These are phyloP conservation scores for Sebastes diaconus DNA, from an alignment of 2,797 vertebrate species.

Conservation along the genomic window DNA sequence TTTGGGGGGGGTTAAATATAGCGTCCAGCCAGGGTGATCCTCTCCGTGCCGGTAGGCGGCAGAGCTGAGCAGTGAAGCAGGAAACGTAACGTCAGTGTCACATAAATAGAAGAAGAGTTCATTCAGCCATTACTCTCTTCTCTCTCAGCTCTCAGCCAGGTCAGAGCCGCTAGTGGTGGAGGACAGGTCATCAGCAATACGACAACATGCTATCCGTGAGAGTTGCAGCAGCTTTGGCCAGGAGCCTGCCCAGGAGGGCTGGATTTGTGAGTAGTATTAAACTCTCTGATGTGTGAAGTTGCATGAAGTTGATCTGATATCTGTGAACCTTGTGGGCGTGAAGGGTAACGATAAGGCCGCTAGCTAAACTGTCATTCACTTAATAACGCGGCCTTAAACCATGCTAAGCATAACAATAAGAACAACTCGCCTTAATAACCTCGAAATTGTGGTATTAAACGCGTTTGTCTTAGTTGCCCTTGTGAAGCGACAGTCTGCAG, in stretches of 20 bases:
- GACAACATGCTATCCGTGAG: slow-evolving; percentile 91
- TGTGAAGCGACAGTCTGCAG: slow-evolving; percentile 17
- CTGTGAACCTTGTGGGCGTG: slow-evolving; percentile 49
- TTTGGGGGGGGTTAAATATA: no score
- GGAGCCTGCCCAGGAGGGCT: slow-evolving; percentile 87
- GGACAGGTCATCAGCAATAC: slow-evolving; percentile 72
- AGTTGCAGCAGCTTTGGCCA: slow-evolving; percentile 88
- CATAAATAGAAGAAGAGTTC: slow-evolving; percentile 74
- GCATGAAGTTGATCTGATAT: neutral
- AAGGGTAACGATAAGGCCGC: slow-evolving; percentile 77
- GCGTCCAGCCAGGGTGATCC: neutral
- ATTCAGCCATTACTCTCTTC: slow-evolving; percentile 78
- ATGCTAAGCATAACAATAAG: no score
- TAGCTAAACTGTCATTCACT: slow-evolving; percentile 11
- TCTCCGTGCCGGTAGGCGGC: slow-evolving; percentile 43
- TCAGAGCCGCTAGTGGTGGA: slow-evolving; percentile 67
- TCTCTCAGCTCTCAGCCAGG: slow-evolving; percentile 46
- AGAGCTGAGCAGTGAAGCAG: neutral
- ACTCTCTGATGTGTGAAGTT: neutral
- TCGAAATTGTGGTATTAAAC: neutral
- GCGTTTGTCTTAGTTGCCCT: slow-evolving; percentile 35
- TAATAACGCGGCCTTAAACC: neutral
- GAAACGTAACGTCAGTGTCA: neutral
- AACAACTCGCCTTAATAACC: accelerated
- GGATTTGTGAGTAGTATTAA: slow-evolving; percentile 85